Evolutionary conservation across 2,888 invertebrate genomes (phyloP).

Genomic region (Resseliella maxima): DNA sequence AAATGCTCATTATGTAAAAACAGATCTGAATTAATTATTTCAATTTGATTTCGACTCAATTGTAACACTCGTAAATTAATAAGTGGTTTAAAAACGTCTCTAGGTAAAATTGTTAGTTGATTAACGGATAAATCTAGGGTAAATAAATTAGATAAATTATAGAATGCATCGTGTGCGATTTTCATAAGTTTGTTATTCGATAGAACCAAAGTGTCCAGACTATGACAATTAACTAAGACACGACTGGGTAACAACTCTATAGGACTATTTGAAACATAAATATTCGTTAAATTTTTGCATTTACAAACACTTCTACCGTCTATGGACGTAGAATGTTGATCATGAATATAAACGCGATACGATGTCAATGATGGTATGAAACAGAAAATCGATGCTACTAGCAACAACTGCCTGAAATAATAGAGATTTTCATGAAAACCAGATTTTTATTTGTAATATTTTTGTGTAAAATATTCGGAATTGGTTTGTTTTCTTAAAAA

Average conservation of each 20-base stretch:
- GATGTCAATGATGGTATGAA: conserved; percentile 46
- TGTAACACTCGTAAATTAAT: background rate
- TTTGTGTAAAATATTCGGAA: conserved; percentile 25
- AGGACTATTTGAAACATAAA: conserved; percentile 37
- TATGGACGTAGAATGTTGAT: conserved; percentile 20
- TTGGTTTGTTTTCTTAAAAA: conserved; percentile 31
- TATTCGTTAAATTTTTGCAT: conserved; percentile 36
- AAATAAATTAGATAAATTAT: conserved; percentile 46
- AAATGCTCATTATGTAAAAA: conserved; percentile 20
- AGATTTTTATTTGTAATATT: conserved; percentile 12
- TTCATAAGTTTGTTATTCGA: conserved; percentile 38
- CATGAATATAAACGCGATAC: conserved; percentile 50
- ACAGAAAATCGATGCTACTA: conserved; percentile 34
- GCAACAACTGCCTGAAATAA: conserved; percentile 47
- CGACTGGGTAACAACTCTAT: conserved; percentile 33
- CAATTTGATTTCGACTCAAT: conserved; percentile 47
- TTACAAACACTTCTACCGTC: conserved; percentile 35
- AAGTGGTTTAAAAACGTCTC: conserved; percentile 32
- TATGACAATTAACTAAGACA: conserved; percentile 12
- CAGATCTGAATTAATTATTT: conserved; percentile 24
- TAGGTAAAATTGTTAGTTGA: conserved; percentile 1
- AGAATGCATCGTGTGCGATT: conserved; percentile 30
- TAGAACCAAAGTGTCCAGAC: conserved; percentile 31
- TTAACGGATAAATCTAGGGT: background rate
- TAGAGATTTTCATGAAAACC: too few relatives aligned